Evolutionary conservation across 2,888 invertebrate species (phyloP).

Genomic region (Artemia sp.): DNA sequence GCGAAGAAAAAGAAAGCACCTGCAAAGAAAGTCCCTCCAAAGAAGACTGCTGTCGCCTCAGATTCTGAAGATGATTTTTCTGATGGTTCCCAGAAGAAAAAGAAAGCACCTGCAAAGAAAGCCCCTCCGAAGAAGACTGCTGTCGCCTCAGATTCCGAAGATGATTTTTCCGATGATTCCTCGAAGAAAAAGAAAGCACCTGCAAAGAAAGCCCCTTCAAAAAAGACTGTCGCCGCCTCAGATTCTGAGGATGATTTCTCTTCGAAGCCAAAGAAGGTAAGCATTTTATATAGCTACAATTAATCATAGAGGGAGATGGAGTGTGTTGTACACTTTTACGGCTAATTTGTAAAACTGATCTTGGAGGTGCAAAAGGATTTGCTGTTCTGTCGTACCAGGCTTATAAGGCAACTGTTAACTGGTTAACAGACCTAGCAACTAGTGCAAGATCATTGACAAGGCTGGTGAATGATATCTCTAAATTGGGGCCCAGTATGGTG

Average conservation of each 20-base stretch:
- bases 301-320: no score
- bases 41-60: slow-evolving; percentile 21
- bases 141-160: slow-evolving; percentile 25
- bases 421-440: no score
- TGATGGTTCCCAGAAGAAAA: background rate
- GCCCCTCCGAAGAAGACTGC: slow-evolving; percentile 21
- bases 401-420: no score
- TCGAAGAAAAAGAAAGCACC: slow-evolving; percentile 10
- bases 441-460: no score
- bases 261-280: no score
- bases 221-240: slow-evolving; percentile 21
- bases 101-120: slow-evolving; percentile 13
- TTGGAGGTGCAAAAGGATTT: no score
- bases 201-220: slow-evolving; percentile 16
- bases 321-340: no score
- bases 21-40: slow-evolving; percentile 16
- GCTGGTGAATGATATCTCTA: no score
- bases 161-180: background rate
- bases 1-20: slow-evolving; percentile 18
- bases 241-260: slow-evolving; percentile 25
- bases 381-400: no score
- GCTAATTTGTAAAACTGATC: no score
- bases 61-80: slow-evolving; percentile 25
- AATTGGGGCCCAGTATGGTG: no score
- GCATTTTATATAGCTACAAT: no score